Conservation (phyloP, 2,113 vertebrate genomes). For the Siniperca knerii region DNA sequence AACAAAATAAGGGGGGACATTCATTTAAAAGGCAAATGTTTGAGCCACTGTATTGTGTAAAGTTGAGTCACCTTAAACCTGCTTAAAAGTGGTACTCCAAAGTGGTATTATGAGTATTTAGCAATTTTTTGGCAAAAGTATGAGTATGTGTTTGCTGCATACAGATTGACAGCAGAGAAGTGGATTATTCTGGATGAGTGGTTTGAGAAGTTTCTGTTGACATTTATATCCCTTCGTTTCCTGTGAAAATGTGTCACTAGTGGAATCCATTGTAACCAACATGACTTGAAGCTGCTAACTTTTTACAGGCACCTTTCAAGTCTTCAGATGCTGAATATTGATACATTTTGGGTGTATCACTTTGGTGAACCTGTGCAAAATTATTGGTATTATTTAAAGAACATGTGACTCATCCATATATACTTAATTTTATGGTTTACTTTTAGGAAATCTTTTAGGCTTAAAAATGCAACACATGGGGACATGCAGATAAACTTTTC, state of each 20-base stretch:
- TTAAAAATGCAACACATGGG: not conserved
- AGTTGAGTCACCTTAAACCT: slow-evolving; percentile 29
- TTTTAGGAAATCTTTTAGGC: not conserved
- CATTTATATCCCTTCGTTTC: not conserved
- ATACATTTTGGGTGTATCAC: not conserved
- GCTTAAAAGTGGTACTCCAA: not conserved
- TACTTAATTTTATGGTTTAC: not conserved
- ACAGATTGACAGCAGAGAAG: not conserved
- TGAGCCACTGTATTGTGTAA: slow-evolving; percentile 30
- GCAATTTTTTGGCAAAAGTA: slow-evolving; percentile 19
- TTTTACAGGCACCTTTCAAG: not conserved
- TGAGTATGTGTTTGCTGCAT: not conserved
- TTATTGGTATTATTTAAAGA: not conserved
- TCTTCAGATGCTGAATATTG: not conserved
- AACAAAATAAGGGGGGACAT: slow-evolving; percentile 16
- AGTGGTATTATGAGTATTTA: not conserved
- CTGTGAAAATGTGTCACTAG: not conserved
- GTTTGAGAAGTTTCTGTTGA: slow-evolving; percentile 26
- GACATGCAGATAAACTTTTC: not conserved
- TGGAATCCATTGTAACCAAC: not conserved
- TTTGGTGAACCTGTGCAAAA: not conserved
- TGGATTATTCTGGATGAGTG: slow-evolving; percentile 13
- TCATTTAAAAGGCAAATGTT: slow-evolving; percentile 58
- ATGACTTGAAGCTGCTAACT: not conserved
- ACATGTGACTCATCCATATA: not conserved